Conservation (phyloP, 2,113 vertebrate genomes). For the Poecile atricapillus region DNA sequence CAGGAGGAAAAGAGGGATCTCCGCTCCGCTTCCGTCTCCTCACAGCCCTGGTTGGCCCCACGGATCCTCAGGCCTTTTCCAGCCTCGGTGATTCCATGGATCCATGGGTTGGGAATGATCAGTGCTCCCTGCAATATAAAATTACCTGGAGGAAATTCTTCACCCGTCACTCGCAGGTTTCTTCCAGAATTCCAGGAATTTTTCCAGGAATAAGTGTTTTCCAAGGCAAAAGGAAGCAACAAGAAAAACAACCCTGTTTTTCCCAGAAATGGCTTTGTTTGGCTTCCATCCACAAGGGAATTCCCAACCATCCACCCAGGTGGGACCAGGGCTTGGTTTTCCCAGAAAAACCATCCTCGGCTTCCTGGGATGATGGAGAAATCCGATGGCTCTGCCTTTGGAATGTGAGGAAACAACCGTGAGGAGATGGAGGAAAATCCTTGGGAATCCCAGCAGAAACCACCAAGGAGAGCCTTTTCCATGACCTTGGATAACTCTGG, state of each 20-base stretch:
- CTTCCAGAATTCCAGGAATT: background rate
- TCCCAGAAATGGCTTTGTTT: no score
- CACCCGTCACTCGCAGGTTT: background rate
- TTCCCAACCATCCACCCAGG: no score
- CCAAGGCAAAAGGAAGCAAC: background rate
- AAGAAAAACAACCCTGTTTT: background rate
- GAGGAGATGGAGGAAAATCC: background rate
- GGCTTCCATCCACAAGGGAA: no score
- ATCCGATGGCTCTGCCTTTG: no score
- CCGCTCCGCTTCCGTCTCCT: background rate
- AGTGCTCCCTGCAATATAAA: background rate
- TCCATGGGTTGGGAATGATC: background rate
- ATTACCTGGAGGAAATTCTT: background rate
- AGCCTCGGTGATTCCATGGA: background rate
- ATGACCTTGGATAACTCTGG: background rate
- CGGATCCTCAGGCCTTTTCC: background rate
- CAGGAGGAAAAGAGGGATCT: background rate
- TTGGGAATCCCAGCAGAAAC: fast-evolving
- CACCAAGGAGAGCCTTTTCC: background rate
- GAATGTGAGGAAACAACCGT: background rate
- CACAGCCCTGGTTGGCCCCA: background rate
- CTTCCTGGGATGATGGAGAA: no score
- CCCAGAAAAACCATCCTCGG: no score
- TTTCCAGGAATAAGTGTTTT: constrained; percentile 15
- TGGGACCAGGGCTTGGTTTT: no score